phyloP scores from a whole-genome alignment of 1,140 invertebrate genomes.

The Papilio aristodemus region DNA sequence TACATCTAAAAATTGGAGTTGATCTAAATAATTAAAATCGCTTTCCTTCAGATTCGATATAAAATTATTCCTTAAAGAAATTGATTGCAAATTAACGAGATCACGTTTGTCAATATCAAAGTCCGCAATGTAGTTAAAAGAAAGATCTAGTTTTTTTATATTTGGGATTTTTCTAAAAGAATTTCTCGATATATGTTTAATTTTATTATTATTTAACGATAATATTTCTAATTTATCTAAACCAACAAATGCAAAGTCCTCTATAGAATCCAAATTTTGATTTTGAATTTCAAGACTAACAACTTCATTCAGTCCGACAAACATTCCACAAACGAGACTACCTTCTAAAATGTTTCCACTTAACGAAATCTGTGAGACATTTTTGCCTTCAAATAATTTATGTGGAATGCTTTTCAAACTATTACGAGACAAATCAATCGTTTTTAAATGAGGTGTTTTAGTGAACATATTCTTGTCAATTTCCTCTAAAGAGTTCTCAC shows the following conservation, averaged over 20 bases:
- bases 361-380: slow-evolving; percentile 48
- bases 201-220: slow-evolving; percentile 53
- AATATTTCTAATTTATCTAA: slow-evolving; percentile 42
- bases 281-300: slow-evolving; percentile 47
- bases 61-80: slow-evolving; percentile 46
- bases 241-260: slow-evolving; percentile 53
- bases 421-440: slow-evolving; percentile 52
- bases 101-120: slow-evolving; percentile 50
- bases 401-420: slow-evolving; percentile 45
- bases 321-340: slow-evolving; percentile 46
- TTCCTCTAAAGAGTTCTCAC: slow-evolving; percentile 44
- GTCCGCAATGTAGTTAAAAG: slow-evolving; percentile 49
- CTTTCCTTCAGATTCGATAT: slow-evolving; percentile 44
- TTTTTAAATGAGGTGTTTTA: slow-evolving; percentile 36
- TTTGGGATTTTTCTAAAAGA: slow-evolving; percentile 47
- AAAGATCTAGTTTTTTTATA: slow-evolving; percentile 52
- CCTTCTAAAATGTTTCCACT: slow-evolving; percentile 49
- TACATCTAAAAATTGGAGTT: slow-evolving; percentile 54
- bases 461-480: slow-evolving; percentile 47
- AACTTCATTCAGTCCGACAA: slow-evolving; percentile 50
- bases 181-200: slow-evolving; percentile 43
- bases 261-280: slow-evolving; percentile 48
- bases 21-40: slow-evolving; percentile 42
- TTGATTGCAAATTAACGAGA: slow-evolving; percentile 40
- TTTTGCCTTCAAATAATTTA: slow-evolving; percentile 50